These are phyloP conservation scores for Ephialtes manifestator DNA, from an alignment of 2,888 invertebrate genomes.

Conservation along the genomic window DNA sequence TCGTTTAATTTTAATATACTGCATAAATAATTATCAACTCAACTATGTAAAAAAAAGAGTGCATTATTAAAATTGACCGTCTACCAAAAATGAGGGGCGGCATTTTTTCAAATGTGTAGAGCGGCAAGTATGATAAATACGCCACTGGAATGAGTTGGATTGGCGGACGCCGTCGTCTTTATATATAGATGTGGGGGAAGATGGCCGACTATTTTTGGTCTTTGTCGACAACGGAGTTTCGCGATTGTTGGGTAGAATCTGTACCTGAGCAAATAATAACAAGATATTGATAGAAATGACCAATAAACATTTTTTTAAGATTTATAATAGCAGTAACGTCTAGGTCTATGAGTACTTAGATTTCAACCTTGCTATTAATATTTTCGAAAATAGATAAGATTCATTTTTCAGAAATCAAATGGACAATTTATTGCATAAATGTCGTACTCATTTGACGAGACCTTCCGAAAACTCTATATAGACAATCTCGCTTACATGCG, in stretches of 20 bases:
- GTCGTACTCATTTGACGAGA: no score
- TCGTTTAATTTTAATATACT: no score
- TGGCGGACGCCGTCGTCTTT: not conserved
- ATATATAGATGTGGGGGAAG: not conserved
- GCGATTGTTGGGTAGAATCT: not conserved
- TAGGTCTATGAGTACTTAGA: not conserved
- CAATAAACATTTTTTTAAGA: not conserved
- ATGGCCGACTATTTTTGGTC: not conserved
- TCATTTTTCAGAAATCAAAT: no score
- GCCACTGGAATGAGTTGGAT: not conserved
- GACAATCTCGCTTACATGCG: not conserved
- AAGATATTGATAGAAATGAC: not conserved
- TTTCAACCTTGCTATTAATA: not conserved
- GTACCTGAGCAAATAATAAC: not conserved
- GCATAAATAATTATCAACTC: no score
- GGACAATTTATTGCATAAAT: no score
- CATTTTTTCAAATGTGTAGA: no score
- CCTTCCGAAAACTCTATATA: not conserved
- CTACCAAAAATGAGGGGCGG: no score
- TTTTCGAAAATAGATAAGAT: no score
- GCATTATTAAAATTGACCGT: no score
- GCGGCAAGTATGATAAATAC: no score
- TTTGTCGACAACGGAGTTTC: not conserved
- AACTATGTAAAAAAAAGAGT: no score
- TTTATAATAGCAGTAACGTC: not conserved